These are phyloP conservation scores for Himalopsyche japonica DNA, from an alignment of 2,888 invertebrate genomes.

Conservation along the genomic window DNA sequence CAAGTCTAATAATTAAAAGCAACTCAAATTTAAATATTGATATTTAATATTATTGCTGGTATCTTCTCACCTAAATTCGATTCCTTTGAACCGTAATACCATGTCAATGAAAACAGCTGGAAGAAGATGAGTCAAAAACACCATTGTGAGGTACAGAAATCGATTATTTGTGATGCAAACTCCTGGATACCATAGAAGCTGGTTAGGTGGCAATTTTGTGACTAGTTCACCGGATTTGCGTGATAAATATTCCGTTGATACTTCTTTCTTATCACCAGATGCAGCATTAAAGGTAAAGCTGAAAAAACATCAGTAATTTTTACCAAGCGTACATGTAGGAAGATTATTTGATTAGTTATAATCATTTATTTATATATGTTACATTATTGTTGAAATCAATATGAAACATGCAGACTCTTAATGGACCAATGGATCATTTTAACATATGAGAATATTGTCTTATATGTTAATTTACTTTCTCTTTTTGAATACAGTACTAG, in stretches of 20 bases:
- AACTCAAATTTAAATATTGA: too few relatives aligned
- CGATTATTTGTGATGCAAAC: conserved; percentile 4
- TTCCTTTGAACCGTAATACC: background rate
- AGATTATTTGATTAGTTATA: too few relatives aligned
- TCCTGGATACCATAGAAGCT: conserved; percentile 23
- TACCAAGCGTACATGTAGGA: too few relatives aligned
- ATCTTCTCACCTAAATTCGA: conserved; percentile 20
- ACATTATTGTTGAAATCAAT: too few relatives aligned
- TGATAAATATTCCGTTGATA: background rate
- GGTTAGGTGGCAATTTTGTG: background rate
- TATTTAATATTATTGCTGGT: too few relatives aligned
- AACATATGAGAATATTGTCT: too few relatives aligned
- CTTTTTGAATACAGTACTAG: too few relatives aligned
- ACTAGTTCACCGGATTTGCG: background rate
- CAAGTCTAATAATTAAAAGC: too few relatives aligned
- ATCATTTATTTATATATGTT: too few relatives aligned
- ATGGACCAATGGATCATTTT: too few relatives aligned
- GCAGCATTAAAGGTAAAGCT: conserved; percentile 30
- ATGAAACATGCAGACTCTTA: too few relatives aligned
- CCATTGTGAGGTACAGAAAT: conserved; percentile 5
- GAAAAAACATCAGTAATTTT: background rate
- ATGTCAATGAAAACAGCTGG: conserved; percentile 28
- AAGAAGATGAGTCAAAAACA: conserved; percentile 23
- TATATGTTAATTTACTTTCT: too few relatives aligned
- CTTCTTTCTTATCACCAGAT: conserved; percentile 13